Conservation (phyloP, 2,113 vertebrate species). For the Agapornis roseicollis region DNA sequence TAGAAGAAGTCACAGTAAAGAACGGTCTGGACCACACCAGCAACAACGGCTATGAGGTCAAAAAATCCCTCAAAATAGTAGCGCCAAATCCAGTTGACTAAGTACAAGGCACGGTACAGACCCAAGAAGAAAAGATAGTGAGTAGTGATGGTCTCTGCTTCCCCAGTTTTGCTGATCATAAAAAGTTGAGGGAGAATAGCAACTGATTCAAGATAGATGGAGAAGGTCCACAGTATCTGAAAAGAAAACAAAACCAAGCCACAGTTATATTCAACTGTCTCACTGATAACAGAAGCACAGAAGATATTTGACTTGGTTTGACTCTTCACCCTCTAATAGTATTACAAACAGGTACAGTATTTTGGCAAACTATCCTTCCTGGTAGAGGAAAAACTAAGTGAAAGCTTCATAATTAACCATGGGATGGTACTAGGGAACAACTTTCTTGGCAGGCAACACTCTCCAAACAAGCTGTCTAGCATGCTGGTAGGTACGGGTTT, state of each 20-base stretch:
- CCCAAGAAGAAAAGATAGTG: constrained; percentile 99
- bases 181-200: constrained; percentile 98
- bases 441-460: background rate
- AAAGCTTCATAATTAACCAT: background rate
- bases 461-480: background rate
- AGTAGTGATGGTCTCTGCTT: constrained; percentile 98
- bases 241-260: background rate
- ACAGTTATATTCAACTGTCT: background rate
- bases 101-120: constrained; percentile 95
- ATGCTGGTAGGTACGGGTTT: background rate
- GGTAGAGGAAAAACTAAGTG: background rate
- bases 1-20: constrained; percentile 99
- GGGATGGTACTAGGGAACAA: background rate
- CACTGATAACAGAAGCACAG: background rate
- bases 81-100: constrained; percentile 99
- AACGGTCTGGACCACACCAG: constrained; percentile 96
- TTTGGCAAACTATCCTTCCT: background rate
- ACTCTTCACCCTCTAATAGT: background rate
- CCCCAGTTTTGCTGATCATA: constrained; percentile 99
- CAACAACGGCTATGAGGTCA: constrained; percentile 97
- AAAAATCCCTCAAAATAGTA: constrained; percentile 99
- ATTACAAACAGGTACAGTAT: background rate
- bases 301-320: background rate
- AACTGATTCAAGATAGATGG: constrained; percentile 97
- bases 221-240: constrained; percentile 98